Conservation (phyloP, 1,140 invertebrate species). For the Bombus vancouverensis region DNA sequence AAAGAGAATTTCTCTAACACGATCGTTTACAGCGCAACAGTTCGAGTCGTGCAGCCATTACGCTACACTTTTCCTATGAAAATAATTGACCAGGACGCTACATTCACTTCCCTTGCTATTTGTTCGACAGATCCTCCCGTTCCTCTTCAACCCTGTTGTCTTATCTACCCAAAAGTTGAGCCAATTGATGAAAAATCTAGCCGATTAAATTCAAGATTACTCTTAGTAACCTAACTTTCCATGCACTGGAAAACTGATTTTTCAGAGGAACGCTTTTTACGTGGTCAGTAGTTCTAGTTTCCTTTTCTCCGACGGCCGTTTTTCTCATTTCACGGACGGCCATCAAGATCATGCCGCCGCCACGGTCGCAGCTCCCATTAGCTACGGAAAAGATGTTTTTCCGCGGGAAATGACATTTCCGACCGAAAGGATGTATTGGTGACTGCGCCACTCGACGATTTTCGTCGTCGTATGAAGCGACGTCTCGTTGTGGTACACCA, state of each 20-base stretch:
- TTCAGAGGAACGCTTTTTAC: conserved; percentile 33
- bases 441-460: not conserved
- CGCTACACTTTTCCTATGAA: not conserved
- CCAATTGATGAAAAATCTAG: not conserved
- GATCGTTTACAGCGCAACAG: not conserved
- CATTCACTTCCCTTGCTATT: not conserved
- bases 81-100: not conserved
- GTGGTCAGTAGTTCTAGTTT: not conserved
- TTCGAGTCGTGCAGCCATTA: too few relatives aligned
- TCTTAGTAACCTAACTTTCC: not conserved
- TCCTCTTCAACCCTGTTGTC: not conserved
- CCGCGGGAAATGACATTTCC: conserved; percentile 45
- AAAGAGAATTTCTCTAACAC: too few relatives aligned
- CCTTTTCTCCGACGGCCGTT: not conserved
- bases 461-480: not conserved
- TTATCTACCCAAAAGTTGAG: not conserved
- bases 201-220: not conserved
- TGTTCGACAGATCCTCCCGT: not conserved
- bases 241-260: conserved; percentile 31
- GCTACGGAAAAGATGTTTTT: conserved; percentile 28
- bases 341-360: conserved; percentile 24
- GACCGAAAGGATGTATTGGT: conserved; percentile 3
- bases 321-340: not conserved
- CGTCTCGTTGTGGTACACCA: too few relatives aligned
- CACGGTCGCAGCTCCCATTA: conserved; percentile 20